These are phyloP conservation scores for Leistus spinibarbis DNA, from an alignment of 2,888 invertebrate genomes.

Conservation along the genomic window DNA sequence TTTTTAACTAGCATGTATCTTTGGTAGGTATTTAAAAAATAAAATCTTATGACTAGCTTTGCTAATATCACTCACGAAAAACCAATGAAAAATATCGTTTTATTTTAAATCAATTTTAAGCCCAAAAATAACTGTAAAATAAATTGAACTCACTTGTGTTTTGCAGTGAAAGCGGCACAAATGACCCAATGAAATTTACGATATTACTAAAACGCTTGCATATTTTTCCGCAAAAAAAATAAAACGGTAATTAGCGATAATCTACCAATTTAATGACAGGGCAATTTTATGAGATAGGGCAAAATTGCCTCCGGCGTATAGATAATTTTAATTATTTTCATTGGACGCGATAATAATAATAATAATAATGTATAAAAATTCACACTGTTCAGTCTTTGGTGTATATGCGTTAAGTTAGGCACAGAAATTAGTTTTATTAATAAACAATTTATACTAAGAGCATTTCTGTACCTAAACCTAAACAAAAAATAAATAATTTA, in stretches of 20 bases:
- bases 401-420: conserved; percentile 29
- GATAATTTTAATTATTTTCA: conserved; percentile 14
- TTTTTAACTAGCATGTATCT: conserved; percentile 50
- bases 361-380: conserved; percentile 5
- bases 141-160: background rate
- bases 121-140: background rate
- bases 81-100: conserved; percentile 4
- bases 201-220: background rate
- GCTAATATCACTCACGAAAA: conserved; percentile 53
- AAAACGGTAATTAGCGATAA: background rate
- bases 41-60: conserved; percentile 52
- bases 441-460: conserved; percentile 3
- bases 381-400: conserved; percentile 35
- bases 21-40: conserved; percentile 51
- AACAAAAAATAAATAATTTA: conserved; percentile 20
- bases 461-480: conserved; percentile 11
- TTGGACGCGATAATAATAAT: conserved; percentile 17
- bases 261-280: background rate
- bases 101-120: background rate
- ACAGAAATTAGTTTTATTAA: conserved; percentile 11
- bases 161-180: background rate
- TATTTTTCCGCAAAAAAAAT: background rate
- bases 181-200: background rate
- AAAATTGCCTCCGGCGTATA: background rate
- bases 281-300: background rate